Evolutionary conservation across 2,113 vertebrate genomes (phyloP).

Genomic region (Perca flavescens): DNA sequence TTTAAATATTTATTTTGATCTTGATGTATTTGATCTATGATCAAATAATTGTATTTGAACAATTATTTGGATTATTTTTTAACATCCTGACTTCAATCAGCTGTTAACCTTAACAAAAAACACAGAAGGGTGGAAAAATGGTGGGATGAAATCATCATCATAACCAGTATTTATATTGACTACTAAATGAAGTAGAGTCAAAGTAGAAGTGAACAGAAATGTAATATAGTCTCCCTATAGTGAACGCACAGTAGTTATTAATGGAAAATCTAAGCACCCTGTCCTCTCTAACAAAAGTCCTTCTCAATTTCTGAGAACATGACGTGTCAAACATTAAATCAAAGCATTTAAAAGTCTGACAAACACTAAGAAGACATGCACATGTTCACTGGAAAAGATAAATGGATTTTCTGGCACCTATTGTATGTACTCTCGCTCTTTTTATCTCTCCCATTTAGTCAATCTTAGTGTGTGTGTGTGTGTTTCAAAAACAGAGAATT

Average conservation of each 20-base stretch:
- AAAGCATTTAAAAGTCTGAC: conserved; percentile 35
- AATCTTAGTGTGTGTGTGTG: conserved; percentile 15
- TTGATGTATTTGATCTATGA: too few relatives aligned
- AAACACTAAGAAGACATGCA: conserved; percentile 35
- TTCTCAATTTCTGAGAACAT: conserved; percentile 48
- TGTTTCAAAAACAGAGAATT: background rate
- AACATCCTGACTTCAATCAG: background rate
- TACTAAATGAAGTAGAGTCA: background rate
- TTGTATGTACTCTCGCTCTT: conserved; percentile 28
- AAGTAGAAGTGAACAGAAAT: background rate
- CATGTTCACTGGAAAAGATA: conserved; percentile 40
- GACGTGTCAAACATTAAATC: conserved; percentile 57
- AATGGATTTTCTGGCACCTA: conserved; percentile 54
- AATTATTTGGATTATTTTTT: background rate
- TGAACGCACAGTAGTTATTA: background rate
- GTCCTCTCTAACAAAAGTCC: conserved; percentile 11
- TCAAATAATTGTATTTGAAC: too few relatives aligned
- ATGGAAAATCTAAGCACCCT: conserved; percentile 17
- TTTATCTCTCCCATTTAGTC: conserved; percentile 50
- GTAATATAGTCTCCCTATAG: background rate
- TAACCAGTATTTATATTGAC: background rate
- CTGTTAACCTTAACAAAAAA: background rate
- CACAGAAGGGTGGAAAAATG: background rate
- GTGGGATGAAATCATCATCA: background rate
- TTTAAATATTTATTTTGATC: too few relatives aligned